A percentile compares a stretch with the other conserved stretches of the same genome.
These are phyloP conservation scores for Piaya cayana DNA, from an alignment of 2,113 vertebrate genomes.

Conservation along the genomic window DNA sequence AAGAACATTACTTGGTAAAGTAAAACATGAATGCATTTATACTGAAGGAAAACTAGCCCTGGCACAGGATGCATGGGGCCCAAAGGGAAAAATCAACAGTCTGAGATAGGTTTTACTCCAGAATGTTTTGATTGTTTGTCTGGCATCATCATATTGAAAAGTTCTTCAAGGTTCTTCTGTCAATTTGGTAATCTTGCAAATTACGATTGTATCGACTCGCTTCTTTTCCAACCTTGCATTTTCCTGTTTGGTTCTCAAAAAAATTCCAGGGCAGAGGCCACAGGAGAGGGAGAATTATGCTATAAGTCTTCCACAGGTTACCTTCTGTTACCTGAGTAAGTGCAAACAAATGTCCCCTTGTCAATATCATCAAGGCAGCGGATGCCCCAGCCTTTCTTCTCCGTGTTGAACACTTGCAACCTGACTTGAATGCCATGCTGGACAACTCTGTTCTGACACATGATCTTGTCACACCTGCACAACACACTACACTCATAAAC, in stretches of 20 bases:
- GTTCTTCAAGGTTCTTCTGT: not conserved
- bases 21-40: not conserved
- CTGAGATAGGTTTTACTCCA: not conserved
- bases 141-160: not conserved
- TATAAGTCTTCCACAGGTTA: not conserved
- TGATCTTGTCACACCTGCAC: constrained; percentile 84
- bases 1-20: not conserved
- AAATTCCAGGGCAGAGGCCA: not conserved
- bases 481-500: constrained; percentile 90
- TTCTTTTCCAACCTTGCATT: not conserved
- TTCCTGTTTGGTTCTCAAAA: not conserved
- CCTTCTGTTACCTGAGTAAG: constrained; percentile 85
- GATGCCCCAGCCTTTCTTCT: constrained; percentile 87
- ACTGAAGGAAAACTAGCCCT: not conserved
- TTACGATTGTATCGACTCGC: not conserved
- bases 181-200: not conserved
- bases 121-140: not conserved
- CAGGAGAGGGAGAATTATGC: not conserved
- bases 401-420: constrained; percentile 88
- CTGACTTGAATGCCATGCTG: constrained; percentile 89
- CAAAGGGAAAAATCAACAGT: not conserved
- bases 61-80: not conserved
- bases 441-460: constrained; percentile 91
- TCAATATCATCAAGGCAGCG: constrained; percentile 94
- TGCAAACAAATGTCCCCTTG: constrained; percentile 90